Conservation (phyloP, 1,140 invertebrate genomes). For the Ips nitidus region DNA sequence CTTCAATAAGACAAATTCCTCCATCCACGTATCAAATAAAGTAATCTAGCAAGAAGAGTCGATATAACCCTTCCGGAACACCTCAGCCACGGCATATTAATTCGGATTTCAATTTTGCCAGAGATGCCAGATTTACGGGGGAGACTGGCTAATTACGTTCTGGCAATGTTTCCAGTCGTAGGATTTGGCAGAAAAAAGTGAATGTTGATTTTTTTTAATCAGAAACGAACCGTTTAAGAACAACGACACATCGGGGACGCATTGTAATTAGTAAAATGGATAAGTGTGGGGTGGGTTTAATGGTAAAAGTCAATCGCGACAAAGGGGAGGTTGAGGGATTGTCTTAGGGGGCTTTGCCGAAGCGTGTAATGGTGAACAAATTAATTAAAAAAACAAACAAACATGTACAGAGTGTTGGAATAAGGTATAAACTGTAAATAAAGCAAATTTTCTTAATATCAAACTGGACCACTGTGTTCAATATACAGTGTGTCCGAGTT, state of each 20-base stretch:
- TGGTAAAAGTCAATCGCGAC: constrained; percentile 35
- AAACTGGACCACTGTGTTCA: no score
- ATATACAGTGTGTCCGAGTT: no score
- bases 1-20: constrained; percentile 30
- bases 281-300: constrained; percentile 12
- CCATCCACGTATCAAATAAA: constrained; percentile 32
- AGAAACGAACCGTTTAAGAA: constrained; percentile 31
- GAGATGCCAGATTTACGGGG: constrained; percentile 24
- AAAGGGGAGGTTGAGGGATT: constrained; percentile 15
- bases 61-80: constrained; percentile 30
- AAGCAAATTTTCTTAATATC: no score
- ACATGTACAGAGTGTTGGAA: background rate
- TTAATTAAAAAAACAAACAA: constrained; percentile 4
- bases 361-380: background rate
- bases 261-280: constrained; percentile 38
- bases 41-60: constrained; percentile 27
- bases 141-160: background rate
- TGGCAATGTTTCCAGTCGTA: no score
- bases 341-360: constrained; percentile 15
- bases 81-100: constrained; percentile 28
- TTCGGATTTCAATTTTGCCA: constrained; percentile 28
- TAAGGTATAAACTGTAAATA: no score
- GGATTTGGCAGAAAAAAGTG: background rate
- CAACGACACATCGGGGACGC: constrained; percentile 33
- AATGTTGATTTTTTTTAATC: constrained; percentile 26